These are phyloP conservation scores for Panagrolaimus sp. DNA, from an alignment of 1,140 invertebrate genomes.

Conservation along the genomic window DNA sequence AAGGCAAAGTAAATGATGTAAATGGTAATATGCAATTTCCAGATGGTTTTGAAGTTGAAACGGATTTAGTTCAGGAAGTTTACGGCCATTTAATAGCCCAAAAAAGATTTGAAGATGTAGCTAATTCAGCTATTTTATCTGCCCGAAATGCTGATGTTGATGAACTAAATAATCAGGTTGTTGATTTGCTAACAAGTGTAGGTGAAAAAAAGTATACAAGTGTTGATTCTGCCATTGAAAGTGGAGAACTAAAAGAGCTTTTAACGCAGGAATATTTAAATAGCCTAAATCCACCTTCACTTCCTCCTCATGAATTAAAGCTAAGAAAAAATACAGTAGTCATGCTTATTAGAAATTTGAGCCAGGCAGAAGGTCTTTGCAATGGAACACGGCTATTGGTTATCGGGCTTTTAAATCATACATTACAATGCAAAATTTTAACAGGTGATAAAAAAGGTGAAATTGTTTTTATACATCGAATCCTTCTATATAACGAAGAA, in stretches of 20 bases:
- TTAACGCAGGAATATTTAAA: slow-evolving; percentile 56
- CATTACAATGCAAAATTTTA: slow-evolving; percentile 11
- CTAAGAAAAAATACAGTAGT: slow-evolving; percentile 56
- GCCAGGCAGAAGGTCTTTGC: slow-evolving; percentile 41
- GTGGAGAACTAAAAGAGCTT: neutral
- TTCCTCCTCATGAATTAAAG: slow-evolving; percentile 57
- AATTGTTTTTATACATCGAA: neutral
- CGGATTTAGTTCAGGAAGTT: slow-evolving; percentile 8
- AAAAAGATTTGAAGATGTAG: neutral
- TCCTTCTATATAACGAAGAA: neutral
- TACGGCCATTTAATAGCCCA: slow-evolving; percentile 10
- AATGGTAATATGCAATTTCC: neutral
- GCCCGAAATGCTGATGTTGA: neutral
- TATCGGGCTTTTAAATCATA: neutral
- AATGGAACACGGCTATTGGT: slow-evolving; percentile 18
- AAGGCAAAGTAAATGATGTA: neutral
- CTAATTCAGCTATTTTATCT: slow-evolving; percentile 11
- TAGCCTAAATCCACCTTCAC: slow-evolving; percentile 46
- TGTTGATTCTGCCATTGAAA: neutral
- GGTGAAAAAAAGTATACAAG: neutral
- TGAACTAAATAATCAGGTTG: slow-evolving; percentile 2
- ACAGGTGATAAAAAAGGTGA: slow-evolving; percentile 6
- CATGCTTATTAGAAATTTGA: slow-evolving; percentile 59
- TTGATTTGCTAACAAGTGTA: neutral
- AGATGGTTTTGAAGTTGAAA: neutral